Evolutionary conservation across 2,888 invertebrate genomes (phyloP).

Genomic region (Athalia cordata): DNA sequence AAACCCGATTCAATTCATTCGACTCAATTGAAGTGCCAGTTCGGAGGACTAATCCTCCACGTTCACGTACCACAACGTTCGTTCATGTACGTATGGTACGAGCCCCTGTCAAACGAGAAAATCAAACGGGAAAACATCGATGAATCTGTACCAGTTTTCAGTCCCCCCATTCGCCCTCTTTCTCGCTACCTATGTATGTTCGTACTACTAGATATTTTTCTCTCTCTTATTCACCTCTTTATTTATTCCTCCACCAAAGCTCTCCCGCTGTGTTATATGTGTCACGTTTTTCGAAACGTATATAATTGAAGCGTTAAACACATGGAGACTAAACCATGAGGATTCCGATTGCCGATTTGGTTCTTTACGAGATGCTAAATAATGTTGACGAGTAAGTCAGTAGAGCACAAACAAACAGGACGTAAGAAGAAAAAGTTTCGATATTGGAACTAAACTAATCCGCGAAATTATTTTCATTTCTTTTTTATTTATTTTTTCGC

Average conservation of each 20-base stretch:
- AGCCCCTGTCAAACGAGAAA: conserved; percentile 21
- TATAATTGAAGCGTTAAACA: neutral
- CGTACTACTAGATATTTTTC: neutral
- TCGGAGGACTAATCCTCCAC: conserved; percentile 33
- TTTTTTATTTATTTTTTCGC: no score
- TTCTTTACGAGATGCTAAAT: neutral
- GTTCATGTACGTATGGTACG: neutral
- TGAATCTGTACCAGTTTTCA: conserved; percentile 31
- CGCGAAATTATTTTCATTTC: no score
- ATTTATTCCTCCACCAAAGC: neutral
- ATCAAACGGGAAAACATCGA: conserved; percentile 31
- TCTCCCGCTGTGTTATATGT: neutral
- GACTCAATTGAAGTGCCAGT: conserved; percentile 41
- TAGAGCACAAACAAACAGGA: conserved; percentile 19
- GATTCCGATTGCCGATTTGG: conserved; percentile 26
- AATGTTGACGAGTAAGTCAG: conserved; percentile 26
- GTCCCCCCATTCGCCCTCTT: neutral
- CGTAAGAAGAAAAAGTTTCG: neutral
- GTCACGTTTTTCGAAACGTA: neutral
- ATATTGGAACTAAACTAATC: no score
- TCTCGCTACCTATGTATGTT: no score
- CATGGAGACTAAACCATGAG: neutral
- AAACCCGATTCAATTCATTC: conserved; percentile 39
- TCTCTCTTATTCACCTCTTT: neutral
- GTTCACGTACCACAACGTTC: neutral